These are phyloP conservation scores for Sakesphorus luctuosus DNA, from an alignment of 2,113 vertebrate genomes.

Conservation along the genomic window DNA sequence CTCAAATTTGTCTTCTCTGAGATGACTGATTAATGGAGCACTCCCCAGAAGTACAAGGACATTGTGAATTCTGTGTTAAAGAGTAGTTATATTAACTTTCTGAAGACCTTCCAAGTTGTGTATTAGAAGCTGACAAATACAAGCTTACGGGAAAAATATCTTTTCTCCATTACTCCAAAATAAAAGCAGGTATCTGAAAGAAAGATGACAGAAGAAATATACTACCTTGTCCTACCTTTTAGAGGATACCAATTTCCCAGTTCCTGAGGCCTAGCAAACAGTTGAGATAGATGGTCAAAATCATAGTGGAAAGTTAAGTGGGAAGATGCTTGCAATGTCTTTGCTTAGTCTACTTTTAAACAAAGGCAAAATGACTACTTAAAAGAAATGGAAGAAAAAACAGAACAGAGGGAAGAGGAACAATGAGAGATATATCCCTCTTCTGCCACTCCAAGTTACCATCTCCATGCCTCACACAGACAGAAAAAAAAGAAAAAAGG, in stretches of 20 bases:
- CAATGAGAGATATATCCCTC: background rate
- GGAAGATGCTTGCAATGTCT: background rate
- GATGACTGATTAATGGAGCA: conserved; percentile 17
- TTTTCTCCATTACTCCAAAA: background rate
- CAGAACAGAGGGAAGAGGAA: background rate
- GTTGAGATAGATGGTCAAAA: background rate
- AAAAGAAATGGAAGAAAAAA: background rate
- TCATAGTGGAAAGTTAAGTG: background rate
- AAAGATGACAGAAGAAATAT: background rate
- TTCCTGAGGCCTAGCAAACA: background rate
- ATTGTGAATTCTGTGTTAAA: background rate
- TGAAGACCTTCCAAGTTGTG: background rate
- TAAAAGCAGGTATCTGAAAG: background rate
- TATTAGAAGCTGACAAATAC: background rate
- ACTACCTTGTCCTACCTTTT: background rate
- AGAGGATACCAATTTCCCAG: background rate
- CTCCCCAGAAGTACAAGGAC: background rate
- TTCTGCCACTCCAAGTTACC: background rate
- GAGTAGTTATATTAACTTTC: background rate
- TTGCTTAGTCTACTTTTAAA: background rate
- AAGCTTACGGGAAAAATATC: background rate
- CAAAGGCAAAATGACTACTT: background rate
- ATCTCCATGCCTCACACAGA: background rate
- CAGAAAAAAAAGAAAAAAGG: background rate
- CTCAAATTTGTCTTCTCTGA: background rate